Conservation (phyloP, 2,113 vertebrate genomes). For the Mionectes macconnelli region DNA sequence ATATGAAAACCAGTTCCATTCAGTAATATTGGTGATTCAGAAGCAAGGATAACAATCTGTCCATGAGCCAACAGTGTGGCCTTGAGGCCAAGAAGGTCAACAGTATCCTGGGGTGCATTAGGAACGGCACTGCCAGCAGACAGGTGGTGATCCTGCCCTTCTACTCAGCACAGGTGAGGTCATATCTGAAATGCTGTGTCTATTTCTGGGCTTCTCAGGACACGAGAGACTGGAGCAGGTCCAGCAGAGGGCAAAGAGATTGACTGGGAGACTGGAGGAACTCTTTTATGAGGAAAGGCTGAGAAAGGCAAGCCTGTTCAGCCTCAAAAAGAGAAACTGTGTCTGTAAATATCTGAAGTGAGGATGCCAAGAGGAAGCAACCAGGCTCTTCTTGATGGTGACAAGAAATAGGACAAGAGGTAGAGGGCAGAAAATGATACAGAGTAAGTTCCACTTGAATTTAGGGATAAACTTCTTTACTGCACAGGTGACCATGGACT, state of each 20-base stretch:
- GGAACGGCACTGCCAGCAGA: not conserved
- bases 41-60: not conserved
- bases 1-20: not conserved
- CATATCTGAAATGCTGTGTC: not conserved
- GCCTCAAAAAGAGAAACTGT: not conserved
- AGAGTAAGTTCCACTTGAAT: not conserved
- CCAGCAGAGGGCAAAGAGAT: accelerated
- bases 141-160: not conserved
- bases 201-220: not conserved
- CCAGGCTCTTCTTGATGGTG: not conserved
- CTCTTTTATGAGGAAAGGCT: not conserved
- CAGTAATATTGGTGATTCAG: not conserved
- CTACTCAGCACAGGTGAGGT: not conserved
- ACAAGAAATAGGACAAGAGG: not conserved
- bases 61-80: not conserved
- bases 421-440: not conserved
- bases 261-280: no score
- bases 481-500: not conserved
- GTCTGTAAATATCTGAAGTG: not conserved
- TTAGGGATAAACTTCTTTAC: not conserved
- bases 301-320: not conserved
- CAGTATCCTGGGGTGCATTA: not conserved
- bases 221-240: not conserved
- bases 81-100: not conserved
- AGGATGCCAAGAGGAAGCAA: not conserved